These are phyloP conservation scores for Nothobranchius furzeri DNA, from an alignment of 2,113 vertebrate genomes.

Conservation along the genomic window DNA sequence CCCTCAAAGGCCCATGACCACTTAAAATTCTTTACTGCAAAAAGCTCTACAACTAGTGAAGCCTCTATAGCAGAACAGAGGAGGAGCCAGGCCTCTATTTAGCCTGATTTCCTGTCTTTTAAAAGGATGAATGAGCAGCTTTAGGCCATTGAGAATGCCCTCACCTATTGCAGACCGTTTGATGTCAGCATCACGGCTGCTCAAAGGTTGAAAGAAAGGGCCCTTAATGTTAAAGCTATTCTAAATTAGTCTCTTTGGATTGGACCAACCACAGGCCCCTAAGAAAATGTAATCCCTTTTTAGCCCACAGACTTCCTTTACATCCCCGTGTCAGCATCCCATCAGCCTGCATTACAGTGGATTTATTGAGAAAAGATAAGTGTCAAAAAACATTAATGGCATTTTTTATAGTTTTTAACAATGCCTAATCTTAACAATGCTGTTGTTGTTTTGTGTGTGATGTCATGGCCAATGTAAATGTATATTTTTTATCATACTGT, in stretches of 20 bases:
- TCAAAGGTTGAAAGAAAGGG: conserved; percentile 69
- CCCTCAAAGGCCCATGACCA: conserved; percentile 62
- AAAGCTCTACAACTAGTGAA: conserved; percentile 66
- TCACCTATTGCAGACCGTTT: conserved; percentile 74
- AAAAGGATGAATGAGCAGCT: conserved; percentile 78
- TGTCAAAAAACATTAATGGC: no score
- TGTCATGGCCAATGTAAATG: conserved; percentile 28
- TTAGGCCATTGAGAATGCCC: conserved; percentile 71
- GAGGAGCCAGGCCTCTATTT: conserved; percentile 69
- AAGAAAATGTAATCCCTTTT: conserved; percentile 65
- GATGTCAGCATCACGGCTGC: conserved; percentile 73
- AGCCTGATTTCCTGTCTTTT: conserved; percentile 79
- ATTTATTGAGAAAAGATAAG: background rate
- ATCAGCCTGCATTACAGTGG: background rate
- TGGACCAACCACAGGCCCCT: conserved; percentile 61
- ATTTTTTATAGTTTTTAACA: conserved; percentile 19
- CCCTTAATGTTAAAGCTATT: conserved; percentile 77
- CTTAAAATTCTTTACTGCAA: conserved; percentile 74
- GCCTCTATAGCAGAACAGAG: conserved; percentile 60
- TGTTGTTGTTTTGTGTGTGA: conserved; percentile 39
- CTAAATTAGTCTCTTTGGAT: conserved; percentile 68
- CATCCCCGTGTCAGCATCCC: conserved; percentile 35
- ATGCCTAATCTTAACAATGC: conserved; percentile 41
- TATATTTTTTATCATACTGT: background rate
- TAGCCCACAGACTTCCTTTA: conserved; percentile 56